A percentile compares a stretch with the other conserved stretches of the same genome.
Evolutionary conservation across 64 coral and sea anemone genomes (phyloP).

Genomic region (Pocillopora verrucosa): DNA sequence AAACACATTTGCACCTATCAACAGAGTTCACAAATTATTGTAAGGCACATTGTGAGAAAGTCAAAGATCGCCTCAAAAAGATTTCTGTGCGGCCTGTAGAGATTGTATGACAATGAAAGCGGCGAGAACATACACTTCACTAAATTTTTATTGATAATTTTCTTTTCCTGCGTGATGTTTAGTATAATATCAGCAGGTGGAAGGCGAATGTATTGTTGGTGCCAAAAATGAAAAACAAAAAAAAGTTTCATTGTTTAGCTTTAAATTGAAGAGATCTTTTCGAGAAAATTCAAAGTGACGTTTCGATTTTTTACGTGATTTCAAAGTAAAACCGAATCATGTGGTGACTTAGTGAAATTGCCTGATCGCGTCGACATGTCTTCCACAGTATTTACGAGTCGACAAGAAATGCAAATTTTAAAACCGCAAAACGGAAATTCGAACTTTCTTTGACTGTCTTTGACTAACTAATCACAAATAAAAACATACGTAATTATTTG

Average conservation of each 20-base stretch:
- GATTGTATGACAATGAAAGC: not conserved
- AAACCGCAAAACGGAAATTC: not conserved
- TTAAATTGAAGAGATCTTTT: not conserved
- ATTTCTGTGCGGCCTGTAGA: not conserved
- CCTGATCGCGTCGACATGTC: not conserved
- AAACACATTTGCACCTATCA: not conserved
- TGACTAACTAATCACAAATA: not conserved
- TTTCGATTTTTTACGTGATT: not conserved
- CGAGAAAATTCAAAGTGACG: not conserved
- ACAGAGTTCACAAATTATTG: not conserved
- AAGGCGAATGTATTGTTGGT: not conserved
- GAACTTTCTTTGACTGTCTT: not conserved
- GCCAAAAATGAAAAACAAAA: not conserved
- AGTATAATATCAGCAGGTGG: constrained; percentile 16
- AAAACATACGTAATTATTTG: not conserved
- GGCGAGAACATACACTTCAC: not conserved
- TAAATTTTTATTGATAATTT: constrained; percentile 14
- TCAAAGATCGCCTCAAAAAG: not conserved
- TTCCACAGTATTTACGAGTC: not conserved
- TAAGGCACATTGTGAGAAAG: not conserved
- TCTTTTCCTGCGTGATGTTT: not conserved
- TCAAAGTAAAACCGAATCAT: not conserved
- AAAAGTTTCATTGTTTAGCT: not conserved
- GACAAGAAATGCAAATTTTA: not conserved
- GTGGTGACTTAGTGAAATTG: too few species aligned